phyloP scores from a whole-genome alignment of 2,797 vertebrate species.

The Enteromius argenteus region DNA sequence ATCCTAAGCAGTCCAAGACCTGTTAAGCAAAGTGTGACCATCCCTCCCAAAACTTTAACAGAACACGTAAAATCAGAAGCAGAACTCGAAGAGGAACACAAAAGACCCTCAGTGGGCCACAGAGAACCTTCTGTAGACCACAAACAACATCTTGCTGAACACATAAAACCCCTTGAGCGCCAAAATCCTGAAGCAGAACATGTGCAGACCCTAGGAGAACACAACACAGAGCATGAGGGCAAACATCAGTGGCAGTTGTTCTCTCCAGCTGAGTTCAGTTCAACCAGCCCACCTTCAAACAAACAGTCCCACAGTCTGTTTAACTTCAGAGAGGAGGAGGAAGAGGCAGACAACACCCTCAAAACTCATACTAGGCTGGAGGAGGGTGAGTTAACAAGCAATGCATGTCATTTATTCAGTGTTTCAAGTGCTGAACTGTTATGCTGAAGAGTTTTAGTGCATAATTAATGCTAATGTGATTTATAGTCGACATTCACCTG shows the following conservation, averaged over 20 bases:
- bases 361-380: slow-evolving; percentile 66
- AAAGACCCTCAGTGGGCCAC: neutral
- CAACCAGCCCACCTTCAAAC: slow-evolving; percentile 69
- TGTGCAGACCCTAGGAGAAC: slow-evolving; percentile 43
- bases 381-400: slow-evolving; percentile 71
- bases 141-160: neutral
- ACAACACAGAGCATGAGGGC: slow-evolving; percentile 35
- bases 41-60: neutral
- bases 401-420: slow-evolving; percentile 43
- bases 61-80: slow-evolving; percentile 18
- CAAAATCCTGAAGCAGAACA: slow-evolving; percentile 24
- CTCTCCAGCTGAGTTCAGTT: slow-evolving; percentile 68
- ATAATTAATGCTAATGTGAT: slow-evolving; percentile 53
- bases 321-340: slow-evolving; percentile 68
- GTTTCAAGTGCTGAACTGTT: slow-evolving; percentile 30
- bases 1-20: slow-evolving; percentile 29
- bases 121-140: slow-evolving; percentile 20
- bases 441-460: slow-evolving; percentile 36
- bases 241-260: slow-evolving; percentile 59
- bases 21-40: slow-evolving; percentile 42
- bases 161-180: slow-evolving; percentile 9
- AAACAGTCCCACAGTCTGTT: slow-evolving; percentile 67
- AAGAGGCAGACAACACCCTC: slow-evolving; percentile 69
- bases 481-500: slow-evolving; percentile 49
- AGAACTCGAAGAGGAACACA: slow-evolving; percentile 23